Evolutionary conservation across 2,113 vertebrate genomes (phyloP).

Genomic region (Phrynosoma platyrhinos): DNA sequence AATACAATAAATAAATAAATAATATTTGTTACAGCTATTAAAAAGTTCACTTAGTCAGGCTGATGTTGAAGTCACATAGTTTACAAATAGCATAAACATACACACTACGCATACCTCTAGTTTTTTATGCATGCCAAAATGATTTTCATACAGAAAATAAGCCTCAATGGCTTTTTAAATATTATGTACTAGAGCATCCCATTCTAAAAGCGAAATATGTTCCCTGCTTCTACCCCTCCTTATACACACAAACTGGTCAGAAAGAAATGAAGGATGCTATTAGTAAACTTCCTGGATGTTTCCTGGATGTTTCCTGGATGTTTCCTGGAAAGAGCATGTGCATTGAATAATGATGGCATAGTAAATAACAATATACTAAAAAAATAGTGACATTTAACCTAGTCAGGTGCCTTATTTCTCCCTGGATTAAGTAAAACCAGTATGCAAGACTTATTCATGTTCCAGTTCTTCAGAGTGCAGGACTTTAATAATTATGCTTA

Average conservation of each 20-base stretch:
- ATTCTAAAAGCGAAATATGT: background rate
- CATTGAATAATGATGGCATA: background rate
- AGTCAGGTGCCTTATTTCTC: background rate
- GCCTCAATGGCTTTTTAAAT: background rate
- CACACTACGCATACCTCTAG: background rate
- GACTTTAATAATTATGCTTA: background rate
- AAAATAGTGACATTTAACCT: background rate
- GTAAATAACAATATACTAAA: background rate
- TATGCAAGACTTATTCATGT: too few species aligned
- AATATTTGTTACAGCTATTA: background rate
- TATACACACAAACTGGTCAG: background rate
- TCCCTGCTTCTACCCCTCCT: too few species aligned
- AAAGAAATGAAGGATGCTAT: constrained; percentile 5
- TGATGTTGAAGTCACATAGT: background rate
- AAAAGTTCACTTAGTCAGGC: background rate
- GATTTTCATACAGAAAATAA: background rate
- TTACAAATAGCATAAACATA: background rate
- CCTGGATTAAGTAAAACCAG: background rate
- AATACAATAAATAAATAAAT: too few species aligned
- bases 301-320: background rate
- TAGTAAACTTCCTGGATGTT: background rate
- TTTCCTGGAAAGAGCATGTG: background rate
- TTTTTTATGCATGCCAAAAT: background rate
- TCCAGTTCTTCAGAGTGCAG: background rate
- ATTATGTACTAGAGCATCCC: background rate